phyloP scores from a whole-genome alignment of 2,113 vertebrate species.

The Syrrhaptes paradoxus region DNA sequence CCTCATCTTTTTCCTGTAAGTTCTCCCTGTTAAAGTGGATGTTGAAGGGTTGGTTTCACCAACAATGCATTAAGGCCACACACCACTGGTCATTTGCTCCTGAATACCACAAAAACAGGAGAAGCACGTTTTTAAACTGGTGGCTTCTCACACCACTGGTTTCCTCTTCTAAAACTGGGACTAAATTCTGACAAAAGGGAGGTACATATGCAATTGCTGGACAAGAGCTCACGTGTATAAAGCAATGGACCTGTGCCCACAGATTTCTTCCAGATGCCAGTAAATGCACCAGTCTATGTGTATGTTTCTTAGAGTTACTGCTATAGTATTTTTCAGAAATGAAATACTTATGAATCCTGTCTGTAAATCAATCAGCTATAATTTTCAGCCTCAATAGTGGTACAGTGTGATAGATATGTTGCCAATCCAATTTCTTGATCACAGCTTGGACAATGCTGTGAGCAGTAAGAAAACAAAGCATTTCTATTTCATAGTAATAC shows the following conservation, averaged over 20 bases:
- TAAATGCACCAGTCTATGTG: not conserved
- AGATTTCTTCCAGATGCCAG: not conserved
- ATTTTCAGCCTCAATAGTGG: not conserved
- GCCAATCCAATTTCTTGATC: not conserved
- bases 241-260: not conserved
- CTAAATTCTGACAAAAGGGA: not conserved
- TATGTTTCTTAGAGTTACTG: not conserved
- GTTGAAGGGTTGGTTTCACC: not conserved
- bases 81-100: not conserved
- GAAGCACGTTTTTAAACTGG: not conserved
- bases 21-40: not conserved
- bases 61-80: not conserved
- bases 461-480: conserved; percentile 3
- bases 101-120: not conserved
- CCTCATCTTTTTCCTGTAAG: not conserved
- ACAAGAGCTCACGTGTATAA: not conserved
- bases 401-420: not conserved
- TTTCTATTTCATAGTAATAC: not conserved
- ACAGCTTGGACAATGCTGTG: not conserved
- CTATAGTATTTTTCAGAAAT: not conserved
- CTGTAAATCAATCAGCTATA: not conserved
- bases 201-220: not conserved
- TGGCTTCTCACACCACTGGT: not conserved
- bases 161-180: not conserved
- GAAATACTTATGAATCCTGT: not conserved